phyloP scores from a whole-genome alignment of 2,888 invertebrate species.

The Pseudococcus longispinus region DNA sequence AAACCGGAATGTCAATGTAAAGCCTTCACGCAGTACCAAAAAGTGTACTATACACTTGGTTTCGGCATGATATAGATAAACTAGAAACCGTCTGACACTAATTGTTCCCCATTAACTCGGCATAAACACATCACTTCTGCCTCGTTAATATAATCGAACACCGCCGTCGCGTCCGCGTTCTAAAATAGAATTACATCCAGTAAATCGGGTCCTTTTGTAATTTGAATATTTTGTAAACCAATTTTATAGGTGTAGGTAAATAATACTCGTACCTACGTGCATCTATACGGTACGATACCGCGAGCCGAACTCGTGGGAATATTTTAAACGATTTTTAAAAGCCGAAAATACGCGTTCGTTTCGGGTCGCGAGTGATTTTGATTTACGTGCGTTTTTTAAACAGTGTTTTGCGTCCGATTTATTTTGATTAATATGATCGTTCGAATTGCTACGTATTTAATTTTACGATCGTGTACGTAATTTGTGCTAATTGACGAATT shows the following conservation, averaged over 20 bases:
- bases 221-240: constrained; percentile 5
- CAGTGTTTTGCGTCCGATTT: not conserved
- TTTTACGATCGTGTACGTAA: no score
- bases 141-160: constrained; percentile 33
- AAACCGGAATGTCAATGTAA: constrained; percentile 36
- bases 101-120: constrained; percentile 51
- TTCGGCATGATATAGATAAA: constrained; percentile 35
- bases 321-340: constrained; percentile 22
- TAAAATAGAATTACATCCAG: not conserved
- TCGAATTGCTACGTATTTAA: not conserved
- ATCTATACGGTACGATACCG: no score
- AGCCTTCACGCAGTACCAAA: not conserved
- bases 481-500: no score
- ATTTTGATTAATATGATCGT: not conserved
- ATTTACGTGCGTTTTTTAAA: not conserved
- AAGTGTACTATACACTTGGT: not conserved
- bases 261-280: not conserved
- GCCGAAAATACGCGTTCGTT: not conserved
- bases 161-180: not conserved
- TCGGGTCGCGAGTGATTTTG: not conserved
- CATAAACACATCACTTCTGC: constrained; percentile 50
- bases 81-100: constrained; percentile 49
- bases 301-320: constrained; percentile 13
- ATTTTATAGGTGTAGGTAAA: constrained; percentile 4
- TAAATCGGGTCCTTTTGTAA: not conserved